Conservation (phyloP, 2,113 vertebrate genomes). For the Megaceryle maxima region DNA sequence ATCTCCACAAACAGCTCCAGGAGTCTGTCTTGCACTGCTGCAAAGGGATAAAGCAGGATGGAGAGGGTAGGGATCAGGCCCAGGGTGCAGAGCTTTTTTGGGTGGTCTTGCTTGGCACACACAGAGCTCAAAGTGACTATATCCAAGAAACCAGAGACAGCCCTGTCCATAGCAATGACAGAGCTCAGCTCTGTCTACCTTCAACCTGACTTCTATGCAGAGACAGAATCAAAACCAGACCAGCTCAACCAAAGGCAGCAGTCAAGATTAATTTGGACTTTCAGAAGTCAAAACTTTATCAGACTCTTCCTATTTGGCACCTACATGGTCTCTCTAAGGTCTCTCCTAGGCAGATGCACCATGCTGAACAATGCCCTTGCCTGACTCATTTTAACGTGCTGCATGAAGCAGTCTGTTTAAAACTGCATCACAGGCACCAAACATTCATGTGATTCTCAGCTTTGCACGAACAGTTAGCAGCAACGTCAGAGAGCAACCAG, state of each 20-base stretch:
- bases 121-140: rapidly evolving
- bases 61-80: not conserved
- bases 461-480: not conserved
- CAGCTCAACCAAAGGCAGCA: not conserved
- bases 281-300: not conserved
- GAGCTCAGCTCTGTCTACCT: not conserved
- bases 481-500: conserved; percentile 1
- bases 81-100: not conserved
- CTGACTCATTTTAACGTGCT: not conserved
- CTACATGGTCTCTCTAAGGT: not conserved
- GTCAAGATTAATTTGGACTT: not conserved
- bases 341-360: not conserved
- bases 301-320: not conserved
- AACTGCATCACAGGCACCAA: not conserved
- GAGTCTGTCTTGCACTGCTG: not conserved
- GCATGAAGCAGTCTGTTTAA: not conserved
- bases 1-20: not conserved
- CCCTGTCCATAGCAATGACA: rapidly evolving
- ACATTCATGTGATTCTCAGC: not conserved
- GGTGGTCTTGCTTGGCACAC: not conserved
- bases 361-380: not conserved
- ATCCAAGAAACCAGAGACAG: not conserved
- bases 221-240: not conserved
- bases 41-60: not conserved
- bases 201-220: not conserved